Percentiles rank a stretch among this genome's conserved stretches.
Evolutionary conservation across 2,113 vertebrate species (phyloP).

Genomic region (Eptatretus burgeri): DNA sequence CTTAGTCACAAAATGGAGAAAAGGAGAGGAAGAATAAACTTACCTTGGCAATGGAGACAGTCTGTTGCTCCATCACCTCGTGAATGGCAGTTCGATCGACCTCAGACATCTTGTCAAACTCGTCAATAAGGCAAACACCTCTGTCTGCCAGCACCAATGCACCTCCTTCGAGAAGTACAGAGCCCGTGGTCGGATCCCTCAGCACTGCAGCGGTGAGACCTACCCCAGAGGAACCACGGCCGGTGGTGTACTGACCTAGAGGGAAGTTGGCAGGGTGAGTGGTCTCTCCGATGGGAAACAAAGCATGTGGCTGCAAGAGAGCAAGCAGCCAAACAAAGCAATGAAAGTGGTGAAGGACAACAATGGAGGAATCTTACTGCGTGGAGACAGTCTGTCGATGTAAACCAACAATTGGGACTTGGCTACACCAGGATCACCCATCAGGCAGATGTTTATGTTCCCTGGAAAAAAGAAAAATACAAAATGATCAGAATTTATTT

Average conservation of each 20-base stretch:
- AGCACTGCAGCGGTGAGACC: conserved; percentile 58
- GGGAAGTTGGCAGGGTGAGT: background rate
- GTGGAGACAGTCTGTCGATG: conserved; percentile 52
- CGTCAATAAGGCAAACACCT: conserved; percentile 64
- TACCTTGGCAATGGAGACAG: conserved; percentile 61
- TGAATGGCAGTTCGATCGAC: conserved; percentile 56
- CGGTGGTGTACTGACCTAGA: conserved; percentile 62
- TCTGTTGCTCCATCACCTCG: conserved; percentile 83
- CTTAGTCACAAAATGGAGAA: background rate
- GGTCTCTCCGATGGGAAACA: no score
- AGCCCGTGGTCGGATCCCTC: conserved; percentile 36
- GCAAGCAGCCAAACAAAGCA: background rate
- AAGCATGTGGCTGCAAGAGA: no score
- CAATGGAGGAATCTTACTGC: conserved; percentile 25
- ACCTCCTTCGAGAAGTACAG: conserved; percentile 50
- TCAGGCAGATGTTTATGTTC: conserved; percentile 64
- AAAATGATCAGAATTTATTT: background rate
- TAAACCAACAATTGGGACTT: conserved; percentile 69
- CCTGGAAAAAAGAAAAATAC: conserved; percentile 17
- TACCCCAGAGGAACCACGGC: conserved; percentile 52
- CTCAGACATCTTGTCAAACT: conserved; percentile 77
- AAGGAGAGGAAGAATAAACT: conserved; percentile 1
- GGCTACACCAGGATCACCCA: conserved; percentile 78
- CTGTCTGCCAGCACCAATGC: conserved; percentile 51
- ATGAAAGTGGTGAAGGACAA: background rate